These are phyloP conservation scores for Linnaemya vulpina DNA, from an alignment of 2,888 invertebrate genomes.

Conservation along the genomic window DNA sequence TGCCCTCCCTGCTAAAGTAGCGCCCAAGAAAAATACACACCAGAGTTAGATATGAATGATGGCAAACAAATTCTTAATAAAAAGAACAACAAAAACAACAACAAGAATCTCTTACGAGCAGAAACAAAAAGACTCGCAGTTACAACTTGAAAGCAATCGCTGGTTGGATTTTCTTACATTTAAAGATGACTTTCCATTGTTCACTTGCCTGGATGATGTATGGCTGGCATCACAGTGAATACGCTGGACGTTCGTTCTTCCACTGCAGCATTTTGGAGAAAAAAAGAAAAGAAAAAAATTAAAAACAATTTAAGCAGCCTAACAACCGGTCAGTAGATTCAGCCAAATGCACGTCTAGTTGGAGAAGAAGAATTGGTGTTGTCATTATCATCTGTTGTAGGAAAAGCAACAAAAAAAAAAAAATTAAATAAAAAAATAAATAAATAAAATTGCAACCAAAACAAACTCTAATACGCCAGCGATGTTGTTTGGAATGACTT, in stretches of 20 bases:
- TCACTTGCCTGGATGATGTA: constrained; percentile 68
- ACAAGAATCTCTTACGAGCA: constrained; percentile 18
- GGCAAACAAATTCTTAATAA: constrained; percentile 57
- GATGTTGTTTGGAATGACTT: constrained; percentile 50
- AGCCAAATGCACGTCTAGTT: constrained; percentile 28
- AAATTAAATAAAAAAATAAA: background rate
- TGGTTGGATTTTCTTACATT: constrained; percentile 55
- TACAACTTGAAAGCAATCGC: constrained; percentile 62
- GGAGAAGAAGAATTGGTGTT: constrained; percentile 64
- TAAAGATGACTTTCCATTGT: constrained; percentile 67
- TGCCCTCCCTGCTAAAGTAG: background rate
- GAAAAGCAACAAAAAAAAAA: constrained; percentile 30
- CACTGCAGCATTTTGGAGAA: background rate
- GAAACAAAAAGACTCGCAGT: constrained; percentile 40
- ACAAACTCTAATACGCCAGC: constrained; percentile 30
- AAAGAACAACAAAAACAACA: constrained; percentile 1
- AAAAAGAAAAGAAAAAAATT: constrained; percentile 18
- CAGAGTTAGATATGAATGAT: constrained; percentile 59
- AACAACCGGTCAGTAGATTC: constrained; percentile 33
- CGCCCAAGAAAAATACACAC: constrained; percentile 13
- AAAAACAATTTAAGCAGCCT: constrained; percentile 37
- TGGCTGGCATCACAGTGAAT: constrained; percentile 62
- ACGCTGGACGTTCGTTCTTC: constrained; percentile 49
- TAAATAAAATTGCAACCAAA: no score
- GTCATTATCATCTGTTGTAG: constrained; percentile 67